Evolutionary conservation across 2,113 vertebrate species (phyloP).

Genomic region (Peromyscus polionotus): DNA sequence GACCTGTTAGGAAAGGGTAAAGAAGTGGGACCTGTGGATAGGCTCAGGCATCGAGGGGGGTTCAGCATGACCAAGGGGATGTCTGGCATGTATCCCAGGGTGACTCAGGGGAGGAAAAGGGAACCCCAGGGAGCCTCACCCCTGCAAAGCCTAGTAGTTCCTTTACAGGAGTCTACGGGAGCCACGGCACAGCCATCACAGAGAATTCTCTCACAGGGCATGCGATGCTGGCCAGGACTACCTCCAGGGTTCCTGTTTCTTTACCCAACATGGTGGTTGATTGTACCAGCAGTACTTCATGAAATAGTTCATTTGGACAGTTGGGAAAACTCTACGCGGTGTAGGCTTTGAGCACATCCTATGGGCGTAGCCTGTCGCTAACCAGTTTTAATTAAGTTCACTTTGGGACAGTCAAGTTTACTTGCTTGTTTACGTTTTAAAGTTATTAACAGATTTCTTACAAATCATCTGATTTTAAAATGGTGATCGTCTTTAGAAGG

Average conservation of each 20-base stretch:
- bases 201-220: fast-evolving
- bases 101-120: not conserved
- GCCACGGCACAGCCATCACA: fast-evolving
- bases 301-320: not conserved
- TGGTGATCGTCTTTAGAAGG: not conserved
- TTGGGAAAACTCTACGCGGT: not conserved
- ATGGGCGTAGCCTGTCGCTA: no score
- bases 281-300: fast-evolving
- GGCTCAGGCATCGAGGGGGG: not conserved
- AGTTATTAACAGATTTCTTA: not conserved
- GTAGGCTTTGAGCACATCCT: fast-evolving
- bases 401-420: not conserved
- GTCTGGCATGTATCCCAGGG: fast-evolving
- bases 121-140: not conserved
- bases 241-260: not conserved
- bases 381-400: not conserved
- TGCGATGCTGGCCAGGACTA: fast-evolving
- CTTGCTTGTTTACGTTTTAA: not conserved
- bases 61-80: no score
- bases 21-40: no score
- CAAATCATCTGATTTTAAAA: slow-evolving; percentile 18
- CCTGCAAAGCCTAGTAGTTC: not conserved
- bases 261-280: not conserved
- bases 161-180: fast-evolving
- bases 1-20: not conserved